phyloP scores from a whole-genome alignment of 2,113 vertebrate species.

The Phalacrocorax aristotelis region DNA sequence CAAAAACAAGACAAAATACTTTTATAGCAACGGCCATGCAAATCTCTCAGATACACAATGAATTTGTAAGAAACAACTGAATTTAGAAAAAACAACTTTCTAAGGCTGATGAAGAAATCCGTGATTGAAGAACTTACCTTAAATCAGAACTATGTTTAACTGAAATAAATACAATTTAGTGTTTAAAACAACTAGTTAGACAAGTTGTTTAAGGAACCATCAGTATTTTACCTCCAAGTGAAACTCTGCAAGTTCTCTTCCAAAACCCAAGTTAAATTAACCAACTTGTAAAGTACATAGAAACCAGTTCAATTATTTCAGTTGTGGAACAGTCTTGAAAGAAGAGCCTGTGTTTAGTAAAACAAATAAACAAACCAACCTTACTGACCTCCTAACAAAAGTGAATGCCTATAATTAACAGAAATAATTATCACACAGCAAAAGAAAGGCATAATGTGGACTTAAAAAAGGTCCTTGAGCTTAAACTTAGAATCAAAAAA shows the following conservation, averaged over 20 bases:
- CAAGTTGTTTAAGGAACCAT: not conserved
- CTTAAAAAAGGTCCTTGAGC: not conserved
- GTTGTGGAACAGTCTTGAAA: not conserved
- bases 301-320: not conserved
- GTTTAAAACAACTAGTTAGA: not conserved
- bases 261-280: not conserved
- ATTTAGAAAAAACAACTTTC: not conserved
- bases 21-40: not conserved
- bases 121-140: not conserved
- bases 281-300: not conserved
- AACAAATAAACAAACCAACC: not conserved
- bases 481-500: not conserved
- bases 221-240: not conserved
- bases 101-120: not conserved
- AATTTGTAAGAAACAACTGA: not conserved
- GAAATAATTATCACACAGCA: not conserved
- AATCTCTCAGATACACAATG: not conserved
- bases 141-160: not conserved
- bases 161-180: not conserved
- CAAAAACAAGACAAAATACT: not conserved
- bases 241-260: not conserved
- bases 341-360: not conserved
- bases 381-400: not conserved
- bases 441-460: not conserved
- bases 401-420: not conserved